Conservation (phyloP, 2,113 vertebrate species). For the Anthoscopus minutus region DNA sequence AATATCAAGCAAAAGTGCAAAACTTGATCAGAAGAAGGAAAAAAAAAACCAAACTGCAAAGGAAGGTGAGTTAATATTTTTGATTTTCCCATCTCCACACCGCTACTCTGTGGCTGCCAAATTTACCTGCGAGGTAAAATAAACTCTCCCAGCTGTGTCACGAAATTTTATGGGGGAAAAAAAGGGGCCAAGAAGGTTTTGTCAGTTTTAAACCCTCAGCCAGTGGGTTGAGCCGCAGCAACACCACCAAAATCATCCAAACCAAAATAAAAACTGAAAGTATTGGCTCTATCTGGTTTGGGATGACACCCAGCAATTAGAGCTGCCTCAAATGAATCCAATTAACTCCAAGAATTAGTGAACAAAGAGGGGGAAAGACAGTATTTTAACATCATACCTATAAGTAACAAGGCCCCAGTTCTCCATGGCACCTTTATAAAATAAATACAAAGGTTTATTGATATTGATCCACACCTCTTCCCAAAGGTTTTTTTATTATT, state of each 20-base stretch:
- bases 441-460: constrained; percentile 74
- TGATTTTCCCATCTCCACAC: constrained; percentile 12
- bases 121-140: not conserved
- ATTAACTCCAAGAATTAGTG: constrained; percentile 15
- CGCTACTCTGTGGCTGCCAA: not conserved
- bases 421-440: constrained; percentile 98
- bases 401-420: constrained; percentile 99
- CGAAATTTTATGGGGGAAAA: not conserved
- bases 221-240: not conserved
- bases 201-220: not conserved
- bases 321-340: not conserved
- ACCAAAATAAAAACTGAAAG: not conserved
- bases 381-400: constrained; percentile 82
- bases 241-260: not conserved
- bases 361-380: constrained; percentile 46
- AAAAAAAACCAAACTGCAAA: not conserved
- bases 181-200: constrained; percentile 24
- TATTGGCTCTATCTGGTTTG: not conserved
- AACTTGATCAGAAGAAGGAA: not conserved
- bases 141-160: constrained; percentile 8
- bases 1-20: not conserved
- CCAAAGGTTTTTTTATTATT: not conserved
- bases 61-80: constrained; percentile 11
- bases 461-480: constrained; percentile 37
- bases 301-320: not conserved